Evolutionary conservation across 2,797 vertebrate species (phyloP).

Genomic region (Eidolon dupreanum): DNA sequence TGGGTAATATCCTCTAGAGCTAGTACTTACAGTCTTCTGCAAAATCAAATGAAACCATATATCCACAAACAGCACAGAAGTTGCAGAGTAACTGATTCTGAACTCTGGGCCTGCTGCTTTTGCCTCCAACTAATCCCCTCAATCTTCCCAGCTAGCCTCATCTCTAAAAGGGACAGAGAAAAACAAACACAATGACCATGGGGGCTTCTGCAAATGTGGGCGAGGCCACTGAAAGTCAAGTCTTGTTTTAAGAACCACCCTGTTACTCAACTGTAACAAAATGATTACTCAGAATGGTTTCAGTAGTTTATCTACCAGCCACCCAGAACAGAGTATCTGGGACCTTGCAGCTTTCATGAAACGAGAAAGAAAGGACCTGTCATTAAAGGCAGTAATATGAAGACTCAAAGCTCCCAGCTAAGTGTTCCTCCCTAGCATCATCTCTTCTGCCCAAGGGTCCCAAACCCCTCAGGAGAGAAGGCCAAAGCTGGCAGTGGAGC

Average conservation of each 20-base stretch:
- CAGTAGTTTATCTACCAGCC: neutral
- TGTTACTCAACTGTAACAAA: neutral
- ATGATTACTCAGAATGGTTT: neutral
- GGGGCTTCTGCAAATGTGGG: neutral
- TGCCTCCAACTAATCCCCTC: neutral
- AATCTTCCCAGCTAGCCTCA: neutral
- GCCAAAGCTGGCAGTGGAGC: too few relatives aligned
- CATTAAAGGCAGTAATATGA: neutral
- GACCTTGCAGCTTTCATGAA: neutral
- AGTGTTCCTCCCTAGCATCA: neutral
- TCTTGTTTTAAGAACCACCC: neutral
- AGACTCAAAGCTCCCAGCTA: constrained; percentile 4
- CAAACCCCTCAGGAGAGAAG: neutral
- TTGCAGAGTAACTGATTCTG: neutral
- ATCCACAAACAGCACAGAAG: neutral
- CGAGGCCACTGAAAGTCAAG: neutral
- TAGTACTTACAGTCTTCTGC: neutral
- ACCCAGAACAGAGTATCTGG: neutral
- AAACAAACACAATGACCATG: neutral
- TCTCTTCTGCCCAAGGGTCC: neutral
- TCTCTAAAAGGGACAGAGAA: neutral
- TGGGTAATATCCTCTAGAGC: neutral
- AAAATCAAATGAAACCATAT: constrained; percentile 5
- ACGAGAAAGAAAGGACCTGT: neutral
- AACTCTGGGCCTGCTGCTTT: neutral